Conservation (phyloP, 2,888 invertebrate genomes). For the Hyposoter dolosus region DNA sequence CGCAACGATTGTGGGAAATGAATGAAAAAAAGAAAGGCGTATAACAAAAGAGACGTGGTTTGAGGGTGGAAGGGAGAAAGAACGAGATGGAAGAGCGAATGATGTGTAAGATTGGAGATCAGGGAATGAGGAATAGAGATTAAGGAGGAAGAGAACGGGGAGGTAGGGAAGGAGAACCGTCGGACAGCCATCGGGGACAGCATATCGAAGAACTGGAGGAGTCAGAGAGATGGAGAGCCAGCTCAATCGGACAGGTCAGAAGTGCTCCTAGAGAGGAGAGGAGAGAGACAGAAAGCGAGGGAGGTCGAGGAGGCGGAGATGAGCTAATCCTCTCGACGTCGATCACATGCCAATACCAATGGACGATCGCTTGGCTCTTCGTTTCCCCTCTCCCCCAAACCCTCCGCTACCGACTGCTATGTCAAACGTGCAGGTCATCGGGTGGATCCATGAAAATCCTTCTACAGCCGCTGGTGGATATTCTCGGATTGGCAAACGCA, state of each 20-base stretch:
- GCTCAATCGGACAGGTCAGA: slow-evolving; percentile 61
- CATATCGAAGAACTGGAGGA: slow-evolving; percentile 52
- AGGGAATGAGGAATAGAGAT: slow-evolving; percentile 38
- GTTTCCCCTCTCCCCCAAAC: slow-evolving; percentile 24
- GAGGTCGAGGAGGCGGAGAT: slow-evolving; percentile 46
- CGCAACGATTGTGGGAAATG: slow-evolving; percentile 14
- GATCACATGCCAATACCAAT: slow-evolving; percentile 70
- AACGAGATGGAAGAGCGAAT: slow-evolving; percentile 10
- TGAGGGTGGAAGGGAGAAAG: background rate
- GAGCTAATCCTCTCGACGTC: slow-evolving; percentile 68
- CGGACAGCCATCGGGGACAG: slow-evolving; percentile 50
- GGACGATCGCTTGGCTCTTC: slow-evolving; percentile 64
- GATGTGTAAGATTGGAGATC: slow-evolving; percentile 47
- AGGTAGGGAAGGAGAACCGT: slow-evolving; percentile 14
- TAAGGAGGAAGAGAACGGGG: slow-evolving; percentile 14
- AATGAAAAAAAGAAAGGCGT: background rate
- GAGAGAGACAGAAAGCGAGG: slow-evolving; percentile 35
- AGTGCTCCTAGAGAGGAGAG: slow-evolving; percentile 28
- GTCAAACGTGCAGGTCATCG: slow-evolving; percentile 55
- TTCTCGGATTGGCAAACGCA: slow-evolving; percentile 31
- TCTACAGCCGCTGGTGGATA: slow-evolving; percentile 37
- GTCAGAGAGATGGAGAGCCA: slow-evolving; percentile 64
- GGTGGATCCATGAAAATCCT: slow-evolving; percentile 47
- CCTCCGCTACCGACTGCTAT: slow-evolving; percentile 13
- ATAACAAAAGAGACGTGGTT: background rate